Evolutionary conservation across 2,888 invertebrate species (phyloP), one percentile per base, ranked within the genome.

Genomic region (Frankliniella intonsa): DNA sequence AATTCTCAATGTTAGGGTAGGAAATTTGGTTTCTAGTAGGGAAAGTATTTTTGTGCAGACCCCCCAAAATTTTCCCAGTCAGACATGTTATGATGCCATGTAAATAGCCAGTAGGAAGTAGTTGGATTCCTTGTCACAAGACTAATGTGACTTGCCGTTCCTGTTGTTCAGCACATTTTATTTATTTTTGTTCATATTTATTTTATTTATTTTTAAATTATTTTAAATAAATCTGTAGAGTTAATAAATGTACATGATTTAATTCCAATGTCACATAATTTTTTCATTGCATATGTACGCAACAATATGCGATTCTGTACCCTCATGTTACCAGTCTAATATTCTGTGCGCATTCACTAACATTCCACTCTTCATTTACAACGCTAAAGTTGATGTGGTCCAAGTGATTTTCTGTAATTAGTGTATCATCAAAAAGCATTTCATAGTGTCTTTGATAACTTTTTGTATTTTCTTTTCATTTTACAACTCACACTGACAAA

Each of bases 81-180:
- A 76, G 25, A 25, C 25, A 76, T 76, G 8, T 76, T 12, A 76
- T 76, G 69, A 76, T 76, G 69, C 69, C 69, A 76, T 76, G 69
- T 76, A 76, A 76, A 76, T 76, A 76, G 69, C 22, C 22, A 25
- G 25, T 76, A 76, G 25, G 69, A 25, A 76, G 69, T 76, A 62
- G 22, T 25, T 76, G 22, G 69, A 76, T 62, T 10, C 62, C 62
- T 19, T 62, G 62, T 62, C n/a, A 38, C 38, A 38, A 38, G 62
- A 62, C 62, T 62, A 14, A 38, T 62, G 62, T 62, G 62, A 76
- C 69, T 69, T 76, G 25, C 38, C 38, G 38, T 38, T 38, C 69
- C 69, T 25, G 25, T 25, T 76, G 7, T 55, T 19, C 14, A 22
- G 25, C 25, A 76, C 69, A 17, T 25, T 76, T 76, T 25, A 76